Percentiles rank a stretch among this genome's conserved stretches.
Conservation (phyloP, 2,797 vertebrate genomes). For the Graptemys geographica region DNA sequence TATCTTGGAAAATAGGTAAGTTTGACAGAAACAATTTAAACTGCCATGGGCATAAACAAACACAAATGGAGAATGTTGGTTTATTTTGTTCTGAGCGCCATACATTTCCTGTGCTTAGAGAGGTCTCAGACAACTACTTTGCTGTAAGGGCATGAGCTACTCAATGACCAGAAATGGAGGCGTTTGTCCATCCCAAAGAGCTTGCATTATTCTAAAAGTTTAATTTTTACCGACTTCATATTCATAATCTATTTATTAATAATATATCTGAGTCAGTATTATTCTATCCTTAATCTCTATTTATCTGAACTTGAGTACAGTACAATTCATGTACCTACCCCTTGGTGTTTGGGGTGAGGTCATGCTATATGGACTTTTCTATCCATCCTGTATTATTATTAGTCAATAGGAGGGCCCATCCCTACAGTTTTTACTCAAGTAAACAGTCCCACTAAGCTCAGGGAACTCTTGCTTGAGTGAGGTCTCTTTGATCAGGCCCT, state of each 20-base stretch:
- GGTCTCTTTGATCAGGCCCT: neutral
- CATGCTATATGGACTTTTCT: neutral
- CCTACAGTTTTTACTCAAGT: slow-evolving; percentile 45
- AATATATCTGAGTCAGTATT: neutral
- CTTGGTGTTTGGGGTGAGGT: slow-evolving; percentile 41
- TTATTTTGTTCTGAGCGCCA: slow-evolving; percentile 58
- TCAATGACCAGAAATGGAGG: neutral
- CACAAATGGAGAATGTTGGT: slow-evolving; percentile 57
- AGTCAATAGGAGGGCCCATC: slow-evolving; percentile 46
- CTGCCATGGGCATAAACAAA: slow-evolving; percentile 70
- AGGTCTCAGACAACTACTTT: slow-evolving; percentile 39
- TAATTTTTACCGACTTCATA: slow-evolving; percentile 29
- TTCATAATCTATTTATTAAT: neutral
- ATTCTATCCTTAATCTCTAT: slow-evolving; percentile 15
- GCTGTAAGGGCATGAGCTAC: neutral
- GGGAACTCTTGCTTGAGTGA: neutral
- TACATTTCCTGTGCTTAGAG: slow-evolving; percentile 24
- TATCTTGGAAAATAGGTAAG: slow-evolving; percentile 66
- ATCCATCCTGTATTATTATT: neutral
- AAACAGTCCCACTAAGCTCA: neutral
- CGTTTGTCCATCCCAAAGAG: neutral
- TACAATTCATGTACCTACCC: slow-evolving; percentile 11
- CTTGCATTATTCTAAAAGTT: neutral
- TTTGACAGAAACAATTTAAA: slow-evolving; percentile 72
- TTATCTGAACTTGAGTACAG: neutral